Percentiles rank a stretch among this genome's conserved stretches.
phyloP scores from a whole-genome alignment of 2,797 vertebrate genomes.

The Sebastes minor region DNA sequence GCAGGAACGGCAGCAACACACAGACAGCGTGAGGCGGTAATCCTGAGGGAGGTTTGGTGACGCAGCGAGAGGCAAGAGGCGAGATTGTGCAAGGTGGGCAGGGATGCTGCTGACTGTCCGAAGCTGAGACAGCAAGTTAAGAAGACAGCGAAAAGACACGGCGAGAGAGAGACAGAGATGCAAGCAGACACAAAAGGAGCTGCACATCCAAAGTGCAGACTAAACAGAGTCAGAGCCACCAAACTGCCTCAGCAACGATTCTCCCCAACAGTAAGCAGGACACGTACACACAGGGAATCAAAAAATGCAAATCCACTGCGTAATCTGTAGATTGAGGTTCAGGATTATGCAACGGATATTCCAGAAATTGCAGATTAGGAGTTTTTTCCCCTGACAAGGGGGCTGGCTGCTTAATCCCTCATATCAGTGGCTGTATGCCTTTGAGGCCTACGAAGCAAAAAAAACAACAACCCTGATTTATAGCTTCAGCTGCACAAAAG shows the following conservation, averaged over 20 bases:
- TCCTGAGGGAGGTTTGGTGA: conserved; percentile 16
- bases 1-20: not conserved
- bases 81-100: conserved; percentile 35
- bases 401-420: conserved; percentile 56
- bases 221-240: conserved; percentile 9
- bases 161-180: conserved; percentile 20
- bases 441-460: conserved; percentile 14
- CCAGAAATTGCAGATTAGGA: conserved; percentile 69
- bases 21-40: conserved; percentile 1
- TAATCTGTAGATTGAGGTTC: conserved; percentile 52
- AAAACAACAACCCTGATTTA: not conserved
- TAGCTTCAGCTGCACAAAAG: conserved; percentile 29
- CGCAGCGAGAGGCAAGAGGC: not conserved
- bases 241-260: not conserved
- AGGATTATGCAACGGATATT: conserved; percentile 71
- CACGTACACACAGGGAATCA: conserved; percentile 32
- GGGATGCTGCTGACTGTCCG: conserved; percentile 37
- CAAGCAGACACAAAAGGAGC: conserved; percentile 12
- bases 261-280: conserved; percentile 24
- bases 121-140: conserved; percentile 29
- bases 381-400: conserved; percentile 14
- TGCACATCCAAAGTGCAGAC: conserved; percentile 28
- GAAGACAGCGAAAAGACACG: conserved; percentile 7
- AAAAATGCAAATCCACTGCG: conserved; percentile 50
- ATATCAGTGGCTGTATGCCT: conserved; percentile 35